Evolutionary conservation across 2,888 invertebrate genomes (phyloP), one percentile per base, ranked within the genome.

Genomic region (Tachina fera): DNA sequence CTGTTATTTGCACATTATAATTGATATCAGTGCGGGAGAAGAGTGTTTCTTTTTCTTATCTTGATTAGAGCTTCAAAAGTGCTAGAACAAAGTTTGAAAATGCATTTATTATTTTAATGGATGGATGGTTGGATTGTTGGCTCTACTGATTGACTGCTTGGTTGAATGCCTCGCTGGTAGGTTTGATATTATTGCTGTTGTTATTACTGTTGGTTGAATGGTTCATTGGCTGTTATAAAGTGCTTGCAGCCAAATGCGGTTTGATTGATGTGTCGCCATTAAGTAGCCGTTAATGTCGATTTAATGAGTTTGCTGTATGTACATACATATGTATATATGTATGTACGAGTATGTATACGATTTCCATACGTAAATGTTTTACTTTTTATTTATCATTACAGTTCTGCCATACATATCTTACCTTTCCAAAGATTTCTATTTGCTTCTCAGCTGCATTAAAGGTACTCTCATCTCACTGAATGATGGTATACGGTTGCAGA

Each of bases 221-320:
- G 67, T 75, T 75, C 45, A 53, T 75, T 75, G 75, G 45, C 47
- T 81, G 67, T 63, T 45, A 47, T 60, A 67, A 78, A 61, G 22
- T 72, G 83, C 71, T 45, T 41, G 63, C 77, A 83, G 67, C 51
- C 67, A 53, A 78, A 61, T 83, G 86, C 75, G 83, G 86, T 77
- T 80, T 87, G 86, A 87, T 86, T 84, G 84, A 87, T 87, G 84
- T 80, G 87, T 86, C 87, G 86, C 87, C 87, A 87, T 80, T 84
- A 84, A 80, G 80, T 68, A 80, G 87, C 82, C 68, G 75, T 85
- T 85, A 80, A 84, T 85, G 67, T 68, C 80, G 83, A 78, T 87
- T 82, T 82, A 83, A 86, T 86, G 79, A 79, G 86, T 79, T 83
- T 77, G 72, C 72, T 58, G 45, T 61, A 43, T 9, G 9, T 53